Percentiles rank a stretch among this genome's conserved stretches.
Evolutionary conservation across 1,140 invertebrate species (phyloP).

Genomic region (Aphidius gifuensis): DNA sequence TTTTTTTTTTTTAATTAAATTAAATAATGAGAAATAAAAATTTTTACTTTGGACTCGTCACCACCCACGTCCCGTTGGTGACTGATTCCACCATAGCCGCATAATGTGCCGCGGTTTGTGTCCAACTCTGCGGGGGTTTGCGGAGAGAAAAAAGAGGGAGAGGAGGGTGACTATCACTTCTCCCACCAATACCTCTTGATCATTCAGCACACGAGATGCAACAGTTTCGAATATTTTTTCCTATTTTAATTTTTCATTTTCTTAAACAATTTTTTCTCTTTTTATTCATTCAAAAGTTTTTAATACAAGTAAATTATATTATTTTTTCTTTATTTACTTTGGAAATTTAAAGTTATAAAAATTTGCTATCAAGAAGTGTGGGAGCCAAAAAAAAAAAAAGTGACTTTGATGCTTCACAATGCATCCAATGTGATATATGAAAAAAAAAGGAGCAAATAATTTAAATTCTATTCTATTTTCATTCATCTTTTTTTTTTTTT

Average conservation of each 20-base stretch:
- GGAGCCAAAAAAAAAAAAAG: no score
- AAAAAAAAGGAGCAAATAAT: no score
- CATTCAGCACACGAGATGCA: constrained; percentile 41
- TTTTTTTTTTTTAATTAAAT: no score
- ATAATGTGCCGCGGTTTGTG: constrained; percentile 48
- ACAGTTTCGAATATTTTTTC: constrained; percentile 30
- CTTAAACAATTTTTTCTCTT: not conserved
- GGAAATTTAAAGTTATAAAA: no score
- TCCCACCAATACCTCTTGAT: constrained; percentile 40
- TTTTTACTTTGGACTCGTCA: constrained; percentile 40
- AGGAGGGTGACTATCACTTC: constrained; percentile 51
- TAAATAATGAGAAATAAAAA: no score
- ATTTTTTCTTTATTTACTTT: no score
- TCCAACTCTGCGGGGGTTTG: constrained; percentile 20
- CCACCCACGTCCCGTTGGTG: constrained; percentile 53
- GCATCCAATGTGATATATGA: no score
- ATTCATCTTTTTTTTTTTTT: no score
- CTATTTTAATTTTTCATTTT: not conserved
- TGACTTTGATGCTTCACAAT: no score
- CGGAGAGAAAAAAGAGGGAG: constrained; percentile 22
- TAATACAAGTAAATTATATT: no score
- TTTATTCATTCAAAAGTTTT: not conserved
- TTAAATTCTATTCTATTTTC: no score
- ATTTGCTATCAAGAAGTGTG: no score
- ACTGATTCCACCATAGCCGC: constrained; percentile 53